Conservation (phyloP, 2,888 invertebrate species). For the Caenorhabditis wallacei region DNA sequence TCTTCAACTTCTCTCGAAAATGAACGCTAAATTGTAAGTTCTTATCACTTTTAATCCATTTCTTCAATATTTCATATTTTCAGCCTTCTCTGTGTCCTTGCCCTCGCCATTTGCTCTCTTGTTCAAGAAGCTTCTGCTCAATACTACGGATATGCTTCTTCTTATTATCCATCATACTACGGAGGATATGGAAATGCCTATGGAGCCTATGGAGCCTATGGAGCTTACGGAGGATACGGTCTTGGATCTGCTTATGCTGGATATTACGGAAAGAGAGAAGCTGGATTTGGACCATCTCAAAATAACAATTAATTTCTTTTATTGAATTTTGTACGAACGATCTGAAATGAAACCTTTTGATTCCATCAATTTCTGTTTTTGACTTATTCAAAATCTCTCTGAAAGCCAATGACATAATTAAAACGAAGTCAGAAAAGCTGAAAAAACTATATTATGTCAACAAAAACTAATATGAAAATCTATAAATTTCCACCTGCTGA, state of each 20-base stretch:
- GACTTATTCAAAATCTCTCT: too few relatives aligned
- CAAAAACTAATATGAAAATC: too few relatives aligned
- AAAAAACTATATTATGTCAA: too few relatives aligned
- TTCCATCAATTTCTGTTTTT: neutral
- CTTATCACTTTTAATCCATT: neutral
- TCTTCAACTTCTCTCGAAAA: conserved; percentile 28
- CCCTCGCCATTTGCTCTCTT: conserved; percentile 53
- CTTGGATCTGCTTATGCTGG: conserved; percentile 59
- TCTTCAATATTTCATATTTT: neutral
- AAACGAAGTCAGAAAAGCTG: too few relatives aligned
- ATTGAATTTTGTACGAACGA: conserved; percentile 25
- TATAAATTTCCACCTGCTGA: too few relatives aligned
- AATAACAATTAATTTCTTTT: conserved; percentile 16
- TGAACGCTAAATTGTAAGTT: conserved; percentile 52
- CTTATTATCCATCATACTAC: conserved; percentile 53
- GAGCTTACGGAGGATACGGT: conserved; percentile 58
- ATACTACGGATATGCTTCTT: conserved; percentile 53
- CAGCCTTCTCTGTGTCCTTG: conserved; percentile 55
- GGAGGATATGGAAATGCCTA: conserved; percentile 45
- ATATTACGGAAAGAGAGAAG: conserved; percentile 62
- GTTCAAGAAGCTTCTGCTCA: conserved; percentile 57
- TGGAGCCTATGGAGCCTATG: conserved; percentile 33
- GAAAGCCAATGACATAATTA: too few relatives aligned
- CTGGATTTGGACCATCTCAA: conserved; percentile 52
- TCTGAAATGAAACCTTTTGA: conserved; percentile 1